Percentiles rank a stretch among this genome's conserved stretches.
phyloP scores from a whole-genome alignment of 2,888 invertebrate species.

The Ypsolopha scabrella region DNA sequence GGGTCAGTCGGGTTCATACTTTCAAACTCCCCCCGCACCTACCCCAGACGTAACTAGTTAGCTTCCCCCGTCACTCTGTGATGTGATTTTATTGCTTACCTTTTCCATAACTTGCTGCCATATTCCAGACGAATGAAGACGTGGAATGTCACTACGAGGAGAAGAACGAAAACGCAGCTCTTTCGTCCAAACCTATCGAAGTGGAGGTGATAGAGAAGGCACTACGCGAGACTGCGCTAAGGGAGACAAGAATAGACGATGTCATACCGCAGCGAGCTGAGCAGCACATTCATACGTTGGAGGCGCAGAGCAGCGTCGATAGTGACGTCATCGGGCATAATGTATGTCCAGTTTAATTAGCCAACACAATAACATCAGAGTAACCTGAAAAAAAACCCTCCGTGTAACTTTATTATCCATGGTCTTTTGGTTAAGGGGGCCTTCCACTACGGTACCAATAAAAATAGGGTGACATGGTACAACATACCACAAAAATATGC shows the following conservation, averaged over 20 bases:
- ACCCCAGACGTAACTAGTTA: too few species aligned
- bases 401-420: too few species aligned
- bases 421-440: too few species aligned
- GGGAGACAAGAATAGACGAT: constrained; percentile 76
- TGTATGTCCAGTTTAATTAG: constrained; percentile 70
- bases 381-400: neutral
- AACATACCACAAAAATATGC: neutral
- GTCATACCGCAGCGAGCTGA: constrained; percentile 59
- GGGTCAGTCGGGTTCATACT: too few species aligned
- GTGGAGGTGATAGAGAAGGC: constrained; percentile 38
- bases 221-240: constrained; percentile 36
- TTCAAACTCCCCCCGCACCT: too few species aligned
- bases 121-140: constrained; percentile 25
- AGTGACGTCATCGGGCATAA: constrained; percentile 77
- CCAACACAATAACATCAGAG: neutral
- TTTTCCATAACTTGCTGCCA: too few species aligned
- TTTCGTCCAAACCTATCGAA: constrained; percentile 30
- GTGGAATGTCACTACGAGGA: constrained; percentile 64
- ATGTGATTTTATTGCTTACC: too few species aligned
- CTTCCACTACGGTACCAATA: too few species aligned
- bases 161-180: constrained; percentile 52
- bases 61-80: too few species aligned
- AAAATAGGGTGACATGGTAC: too few species aligned
- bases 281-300: constrained; percentile 54
- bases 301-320: constrained; percentile 67